Base-by-base conservation (phyloP, 2,888 invertebrate genomes). In the Lamellibrachia columna region DNA sequence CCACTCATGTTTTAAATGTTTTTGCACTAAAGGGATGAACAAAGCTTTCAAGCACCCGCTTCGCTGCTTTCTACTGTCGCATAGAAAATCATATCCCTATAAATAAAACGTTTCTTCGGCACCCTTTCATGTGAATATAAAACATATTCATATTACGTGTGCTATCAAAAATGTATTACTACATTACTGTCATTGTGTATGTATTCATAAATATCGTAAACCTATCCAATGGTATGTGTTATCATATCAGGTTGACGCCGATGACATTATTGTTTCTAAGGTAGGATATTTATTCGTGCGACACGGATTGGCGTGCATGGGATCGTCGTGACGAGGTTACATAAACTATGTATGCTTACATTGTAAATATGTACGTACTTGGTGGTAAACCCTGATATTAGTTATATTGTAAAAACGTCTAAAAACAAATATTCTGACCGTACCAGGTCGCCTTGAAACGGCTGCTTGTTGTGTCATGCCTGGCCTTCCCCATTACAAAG, bases 1-100 rank as follows among this genome's bases (percentile, higher is more conserved):
- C 94, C 94, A 91, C 94, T 94, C 94, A 94, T 94, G n/a, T 75
- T 75, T 75, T 75, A 22, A 75, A 75, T 75, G 75, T 75, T 3
- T 3, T 75, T 75, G 22, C 1, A 75, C 22, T 75, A 15, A 15
- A 75, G 3, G n/a, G 75, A 75, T 75, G 75, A 75, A 75, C 75
- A 75, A 75, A 75, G 75, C 75, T n/a, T 40, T 75, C 75, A 75
- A 75, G 75, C 75, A 75, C 75, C 22, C 22, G 2, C 22, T 75
- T 75, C 75, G 75, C 22, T n/a, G 75, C 75, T 75, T 75, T 55
- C n/a, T 75, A 75, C 75, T 75, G 75, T 75, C 75, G 75, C 75
- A 75, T 75, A 75, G 75, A 75, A 75, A 75, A 75, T 75, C 22
- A 4, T 75, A 6, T 75, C 75, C 22, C 75, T 75, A 15, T 75